A percentile compares a stretch with the other conserved stretches of the same genome.
phyloP scores from a whole-genome alignment of 2,888 invertebrate species.

The Ornithoptera priamus region DNA sequence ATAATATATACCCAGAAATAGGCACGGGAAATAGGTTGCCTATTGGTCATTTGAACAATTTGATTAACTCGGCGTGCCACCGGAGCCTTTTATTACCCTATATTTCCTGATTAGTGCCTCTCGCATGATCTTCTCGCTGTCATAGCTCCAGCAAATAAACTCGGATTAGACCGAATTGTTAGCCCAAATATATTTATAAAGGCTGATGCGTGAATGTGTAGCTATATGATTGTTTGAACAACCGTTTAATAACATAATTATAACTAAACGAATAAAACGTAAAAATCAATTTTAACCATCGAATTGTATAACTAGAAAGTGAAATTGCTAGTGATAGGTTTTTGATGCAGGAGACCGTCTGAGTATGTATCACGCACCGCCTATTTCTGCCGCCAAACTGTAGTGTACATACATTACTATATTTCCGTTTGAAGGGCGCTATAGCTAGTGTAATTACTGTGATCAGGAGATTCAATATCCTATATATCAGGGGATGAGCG shows the following conservation, averaged over 20 bases:
- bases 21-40: slow-evolving; percentile 35
- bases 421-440: too few species aligned
- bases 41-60: slow-evolving; percentile 64
- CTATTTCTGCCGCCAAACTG: too few species aligned
- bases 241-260: not conserved
- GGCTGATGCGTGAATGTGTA: not conserved
- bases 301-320: not conserved
- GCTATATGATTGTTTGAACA: not conserved
- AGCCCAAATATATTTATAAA: slow-evolving; percentile 18
- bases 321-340: not conserved
- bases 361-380: too few species aligned
- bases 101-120: slow-evolving; percentile 74
- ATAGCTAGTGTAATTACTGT: too few species aligned
- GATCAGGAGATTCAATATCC: too few species aligned
- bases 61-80: slow-evolving; percentile 67
- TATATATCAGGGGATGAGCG: too few species aligned
- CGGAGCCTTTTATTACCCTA: slow-evolving; percentile 69
- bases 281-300: not conserved
- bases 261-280: not conserved
- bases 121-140: slow-evolving; percentile 47
- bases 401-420: too few species aligned
- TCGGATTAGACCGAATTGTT: slow-evolving; percentile 43
- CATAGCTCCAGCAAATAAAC: slow-evolving; percentile 44
- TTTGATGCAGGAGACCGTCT: too few species aligned
- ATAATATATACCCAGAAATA: slow-evolving; percentile 3